Base-by-base conservation (phyloP, 2,888 invertebrate species). In the Calephelis perditalis region DNA sequence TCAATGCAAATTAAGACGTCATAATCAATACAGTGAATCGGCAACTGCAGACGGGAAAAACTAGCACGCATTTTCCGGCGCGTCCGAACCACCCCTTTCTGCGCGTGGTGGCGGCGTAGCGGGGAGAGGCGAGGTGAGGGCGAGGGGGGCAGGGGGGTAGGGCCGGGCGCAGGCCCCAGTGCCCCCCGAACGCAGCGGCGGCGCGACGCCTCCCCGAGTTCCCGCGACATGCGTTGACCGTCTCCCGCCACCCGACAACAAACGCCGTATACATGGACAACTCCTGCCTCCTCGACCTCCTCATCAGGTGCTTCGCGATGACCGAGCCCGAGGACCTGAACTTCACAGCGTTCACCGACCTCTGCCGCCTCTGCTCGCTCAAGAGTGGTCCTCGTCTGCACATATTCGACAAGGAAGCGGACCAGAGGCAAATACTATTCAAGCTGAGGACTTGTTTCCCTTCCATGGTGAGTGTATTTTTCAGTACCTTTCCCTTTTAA, bases 401-500 rank as follows among this genome's bases (percentile, higher is more conserved):
- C 78, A 92, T 94, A 76, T 94, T 94, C 79, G 94, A 94, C 76
- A 93, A 94, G 78, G 94, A 94, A 78, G 93, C 94, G 59, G 94
- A 94, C 77, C 94, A 94, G 78, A 87, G 94, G 70, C 94, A 94
- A 83, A 86, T 94, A 69, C 86, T 94, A 63, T 94, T 93, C 78
- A 94, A 94, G 79, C 91, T 94, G 75, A 91, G 94, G 75, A 93
- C 94, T 71, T 92, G 94, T 74, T 87, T 94, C 78, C 93, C 94
- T 63, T 92, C 93, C 78, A 92, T 92, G 91, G 94, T 94, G 82
- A 93, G 93, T 91, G 45, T 11, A 67, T 63, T 64, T 66, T 68
- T 67, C 46, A 54, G 43, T 59, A 44, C 60, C 60, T 46, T 26
- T 4, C 26, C 26, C 26, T 26, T 15, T 15, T 15, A 15, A 15